phyloP scores from a whole-genome alignment of 2,113 vertebrate genomes.

The Rhagologus leucostigma region DNA sequence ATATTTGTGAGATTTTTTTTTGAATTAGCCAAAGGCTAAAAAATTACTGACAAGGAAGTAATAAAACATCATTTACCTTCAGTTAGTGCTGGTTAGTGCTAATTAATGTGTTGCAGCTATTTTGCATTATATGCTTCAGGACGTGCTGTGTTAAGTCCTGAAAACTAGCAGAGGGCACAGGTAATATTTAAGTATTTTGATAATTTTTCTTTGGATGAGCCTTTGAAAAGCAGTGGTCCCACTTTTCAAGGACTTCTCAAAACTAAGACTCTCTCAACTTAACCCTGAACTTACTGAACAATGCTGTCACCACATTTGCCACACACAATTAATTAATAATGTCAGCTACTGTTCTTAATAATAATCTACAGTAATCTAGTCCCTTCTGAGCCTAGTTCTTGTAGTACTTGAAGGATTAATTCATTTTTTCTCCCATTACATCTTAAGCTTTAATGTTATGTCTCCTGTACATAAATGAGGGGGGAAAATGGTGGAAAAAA shows the following conservation, averaged over 20 bases:
- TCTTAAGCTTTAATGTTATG: not conserved
- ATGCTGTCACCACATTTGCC: not conserved
- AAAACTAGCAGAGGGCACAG: not conserved
- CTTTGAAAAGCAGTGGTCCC: not conserved
- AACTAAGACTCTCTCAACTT: not conserved
- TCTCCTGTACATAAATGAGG: not conserved
- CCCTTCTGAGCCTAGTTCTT: not conserved
- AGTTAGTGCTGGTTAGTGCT: not conserved
- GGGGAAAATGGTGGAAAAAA: fast-evolving
- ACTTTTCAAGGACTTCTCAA: not conserved
- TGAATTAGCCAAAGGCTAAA: not conserved
- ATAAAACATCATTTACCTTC: not conserved
- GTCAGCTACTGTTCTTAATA: not conserved
- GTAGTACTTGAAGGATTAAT: not conserved
- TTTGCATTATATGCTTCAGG: not conserved
- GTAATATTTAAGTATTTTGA: not conserved
- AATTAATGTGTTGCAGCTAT: not conserved
- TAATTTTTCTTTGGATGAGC: not conserved
- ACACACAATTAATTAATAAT: not conserved
- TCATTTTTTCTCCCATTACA: not conserved
- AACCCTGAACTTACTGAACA: not conserved
- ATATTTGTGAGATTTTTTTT: not conserved
- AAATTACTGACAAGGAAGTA: not conserved
- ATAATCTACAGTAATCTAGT: not conserved
- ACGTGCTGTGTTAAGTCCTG: not conserved